Evolutionary conservation across 2,113 vertebrate species (phyloP).

Genomic region (Mus spicilegus): DNA sequence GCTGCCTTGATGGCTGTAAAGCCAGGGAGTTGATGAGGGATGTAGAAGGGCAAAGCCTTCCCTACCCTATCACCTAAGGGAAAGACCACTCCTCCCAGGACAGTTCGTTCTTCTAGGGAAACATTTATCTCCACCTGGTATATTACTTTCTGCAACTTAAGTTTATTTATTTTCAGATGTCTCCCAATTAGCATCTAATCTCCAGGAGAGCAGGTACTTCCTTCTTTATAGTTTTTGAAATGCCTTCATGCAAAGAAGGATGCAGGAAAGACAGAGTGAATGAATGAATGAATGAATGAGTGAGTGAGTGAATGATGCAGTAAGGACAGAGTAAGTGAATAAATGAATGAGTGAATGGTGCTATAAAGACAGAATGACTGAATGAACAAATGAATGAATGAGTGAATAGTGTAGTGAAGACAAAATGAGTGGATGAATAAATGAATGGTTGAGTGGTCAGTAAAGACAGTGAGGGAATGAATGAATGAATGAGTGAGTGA

Average conservation of each 20-base stretch:
- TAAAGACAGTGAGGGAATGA: background rate
- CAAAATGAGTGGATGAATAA: background rate
- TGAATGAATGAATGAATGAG: background rate
- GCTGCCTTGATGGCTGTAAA: accelerated
- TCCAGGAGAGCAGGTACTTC: background rate
- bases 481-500: background rate
- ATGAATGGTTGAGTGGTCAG: no score
- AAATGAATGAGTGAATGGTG: background rate
- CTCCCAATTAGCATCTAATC: background rate
- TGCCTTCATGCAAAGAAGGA: no score
- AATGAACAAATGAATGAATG: background rate
- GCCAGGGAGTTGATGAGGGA: background rate
- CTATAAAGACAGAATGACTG: no score
- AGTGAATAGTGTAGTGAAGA: background rate
- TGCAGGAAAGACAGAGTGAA: background rate
- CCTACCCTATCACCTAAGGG: background rate
- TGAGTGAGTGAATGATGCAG: no score
- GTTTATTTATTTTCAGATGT: background rate
- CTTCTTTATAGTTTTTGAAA: no score
- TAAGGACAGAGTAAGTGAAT: no score
- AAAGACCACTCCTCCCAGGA: background rate
- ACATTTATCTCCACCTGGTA: background rate
- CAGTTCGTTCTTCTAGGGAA: background rate
- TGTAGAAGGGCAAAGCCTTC: background rate
- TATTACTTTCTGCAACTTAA: background rate